Conservation (phyloP, 2,113 vertebrate genomes). For the Aegotheles bennettii region DNA sequence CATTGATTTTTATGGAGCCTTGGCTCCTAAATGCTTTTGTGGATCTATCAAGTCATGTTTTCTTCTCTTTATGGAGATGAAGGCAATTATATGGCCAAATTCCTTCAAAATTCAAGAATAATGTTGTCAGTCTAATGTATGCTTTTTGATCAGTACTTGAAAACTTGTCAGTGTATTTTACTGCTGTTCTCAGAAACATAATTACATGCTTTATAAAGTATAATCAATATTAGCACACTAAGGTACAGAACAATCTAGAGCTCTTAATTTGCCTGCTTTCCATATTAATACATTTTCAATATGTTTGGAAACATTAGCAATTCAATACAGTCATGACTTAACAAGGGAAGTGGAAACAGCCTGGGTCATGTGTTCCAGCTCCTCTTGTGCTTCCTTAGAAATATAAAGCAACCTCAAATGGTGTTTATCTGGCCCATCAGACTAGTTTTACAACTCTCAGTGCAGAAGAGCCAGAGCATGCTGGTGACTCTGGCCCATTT, state of each 20-base stretch:
- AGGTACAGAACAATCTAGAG: not conserved
- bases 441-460: not conserved
- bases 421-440: not conserved
- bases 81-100: not conserved
- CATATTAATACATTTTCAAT: not conserved
- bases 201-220: constrained; percentile 8
- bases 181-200: not conserved
- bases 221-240: constrained; percentile 12
- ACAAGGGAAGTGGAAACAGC: not conserved
- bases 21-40: not conserved
- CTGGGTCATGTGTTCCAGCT: not conserved
- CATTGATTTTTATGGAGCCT: not conserved
- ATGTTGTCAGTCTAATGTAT: not conserved
- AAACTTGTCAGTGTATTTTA: constrained; percentile 14
- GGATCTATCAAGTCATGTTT: not conserved
- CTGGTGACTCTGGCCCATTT: not conserved
- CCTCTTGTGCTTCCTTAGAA: not conserved
- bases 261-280: not conserved
- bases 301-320: not conserved
- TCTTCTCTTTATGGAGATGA: not conserved
- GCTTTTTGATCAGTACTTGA: constrained; percentile 9
- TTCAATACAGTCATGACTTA: not conserved
- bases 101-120: constrained; percentile 5
- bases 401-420: not conserved
- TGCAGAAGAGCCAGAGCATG: not conserved